These are phyloP conservation scores for Hybognathus amarus DNA, from an alignment of 2,797 vertebrate genomes.

Conservation along the genomic window DNA sequence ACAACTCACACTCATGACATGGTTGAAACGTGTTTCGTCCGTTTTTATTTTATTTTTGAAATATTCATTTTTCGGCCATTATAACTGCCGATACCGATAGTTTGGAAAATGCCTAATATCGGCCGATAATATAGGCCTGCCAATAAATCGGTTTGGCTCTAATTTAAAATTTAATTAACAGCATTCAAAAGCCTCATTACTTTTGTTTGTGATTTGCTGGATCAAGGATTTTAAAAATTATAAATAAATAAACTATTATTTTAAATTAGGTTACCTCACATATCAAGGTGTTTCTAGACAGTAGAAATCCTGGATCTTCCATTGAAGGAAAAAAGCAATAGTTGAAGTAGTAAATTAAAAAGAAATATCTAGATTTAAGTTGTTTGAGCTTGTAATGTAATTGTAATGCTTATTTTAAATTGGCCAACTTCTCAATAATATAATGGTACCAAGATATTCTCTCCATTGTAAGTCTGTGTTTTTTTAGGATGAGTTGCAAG, in stretches of 20 bases:
- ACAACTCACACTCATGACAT: too few species aligned
- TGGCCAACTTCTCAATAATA: background rate
- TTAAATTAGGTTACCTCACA: too few species aligned
- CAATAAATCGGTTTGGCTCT: too few species aligned
- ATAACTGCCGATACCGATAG: too few species aligned
- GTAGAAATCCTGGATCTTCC: background rate
- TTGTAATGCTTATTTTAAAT: background rate
- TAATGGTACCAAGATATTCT: background rate
- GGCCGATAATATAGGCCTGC: too few species aligned
- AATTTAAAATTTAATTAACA: background rate
- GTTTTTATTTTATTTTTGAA: too few species aligned
- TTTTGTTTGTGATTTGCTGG: background rate
- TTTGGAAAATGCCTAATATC: too few species aligned
- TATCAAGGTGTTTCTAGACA: background rate
- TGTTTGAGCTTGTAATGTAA: too few species aligned
- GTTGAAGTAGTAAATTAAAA: constrained; percentile 61
- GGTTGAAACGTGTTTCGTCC: too few species aligned
- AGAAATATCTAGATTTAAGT: constrained; percentile 21
- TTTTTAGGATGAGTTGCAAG: background rate
- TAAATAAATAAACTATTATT: too few species aligned
- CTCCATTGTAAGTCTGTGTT: background rate
- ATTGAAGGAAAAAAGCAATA: background rate
- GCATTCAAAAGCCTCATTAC: background rate
- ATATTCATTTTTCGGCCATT: too few species aligned
- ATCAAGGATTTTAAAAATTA: background rate